Percentiles rank a stretch among this genome's conserved stretches.
phyloP scores from a whole-genome alignment of 2,113 vertebrate genomes.

The Dolichallabes microphthalmus region DNA sequence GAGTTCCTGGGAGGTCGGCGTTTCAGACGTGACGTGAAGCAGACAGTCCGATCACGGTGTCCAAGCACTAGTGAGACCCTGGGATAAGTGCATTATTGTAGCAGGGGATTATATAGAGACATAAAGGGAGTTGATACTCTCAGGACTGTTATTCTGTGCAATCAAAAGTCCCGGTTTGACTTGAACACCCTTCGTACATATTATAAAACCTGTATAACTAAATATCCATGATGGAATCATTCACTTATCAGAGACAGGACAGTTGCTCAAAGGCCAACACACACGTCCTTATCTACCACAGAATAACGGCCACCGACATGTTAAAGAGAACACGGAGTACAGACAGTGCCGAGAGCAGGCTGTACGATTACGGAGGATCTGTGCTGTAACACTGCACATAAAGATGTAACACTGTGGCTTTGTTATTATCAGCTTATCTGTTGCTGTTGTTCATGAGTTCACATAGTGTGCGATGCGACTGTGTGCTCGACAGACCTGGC shows the following conservation, averaged over 20 bases:
- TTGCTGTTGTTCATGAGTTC: not conserved
- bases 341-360: not conserved
- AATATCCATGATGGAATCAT: not conserved
- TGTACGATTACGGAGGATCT: not conserved
- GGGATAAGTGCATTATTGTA: no score
- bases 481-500: not conserved
- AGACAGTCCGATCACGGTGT: no score
- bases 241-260: not conserved
- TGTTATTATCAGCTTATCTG: not conserved
- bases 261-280: not conserved
- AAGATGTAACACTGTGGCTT: not conserved
- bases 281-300: not conserved
- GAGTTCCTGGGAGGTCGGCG: no score
- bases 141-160: no score
- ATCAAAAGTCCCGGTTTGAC: no score
- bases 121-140: no score
- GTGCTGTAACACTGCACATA: not conserved
- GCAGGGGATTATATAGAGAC: no score
- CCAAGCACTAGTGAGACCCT: no score
- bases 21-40: no score
- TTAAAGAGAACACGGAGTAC: not conserved
- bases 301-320: not conserved
- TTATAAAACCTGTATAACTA: no score
- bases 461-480: not conserved
- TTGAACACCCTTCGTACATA: no score